A percentile compares a stretch with the other conserved stretches of the same genome.
These are phyloP conservation scores for Microcebus murinus DNA, from an alignment of 2,113 vertebrate genomes.

Conservation along the genomic window DNA sequence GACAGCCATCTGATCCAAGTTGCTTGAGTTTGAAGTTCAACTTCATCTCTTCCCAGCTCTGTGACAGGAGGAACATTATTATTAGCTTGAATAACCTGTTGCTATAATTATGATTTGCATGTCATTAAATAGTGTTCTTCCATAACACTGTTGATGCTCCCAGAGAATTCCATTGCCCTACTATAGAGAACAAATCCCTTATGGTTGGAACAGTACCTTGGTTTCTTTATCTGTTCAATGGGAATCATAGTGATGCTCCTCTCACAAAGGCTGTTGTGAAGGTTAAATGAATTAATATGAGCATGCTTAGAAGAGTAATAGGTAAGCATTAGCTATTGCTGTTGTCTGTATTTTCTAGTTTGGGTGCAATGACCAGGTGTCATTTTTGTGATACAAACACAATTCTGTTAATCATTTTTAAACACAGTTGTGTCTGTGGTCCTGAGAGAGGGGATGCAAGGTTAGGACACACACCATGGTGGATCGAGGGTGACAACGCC, in stretches of 20 bases:
- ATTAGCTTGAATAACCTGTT: not conserved
- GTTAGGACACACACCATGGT: rapidly evolving
- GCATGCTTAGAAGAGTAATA: too few species aligned
- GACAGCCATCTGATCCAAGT: not conserved
- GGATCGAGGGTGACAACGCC: rapidly evolving
- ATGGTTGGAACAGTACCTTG: not conserved
- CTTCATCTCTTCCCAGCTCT: not conserved
- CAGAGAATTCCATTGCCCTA: not conserved
- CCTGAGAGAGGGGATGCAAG: not conserved
- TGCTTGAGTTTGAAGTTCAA: not conserved
- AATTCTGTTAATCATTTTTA: not conserved
- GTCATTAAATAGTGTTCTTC: not conserved
- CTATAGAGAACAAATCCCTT: not conserved
- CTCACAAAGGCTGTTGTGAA: not conserved
- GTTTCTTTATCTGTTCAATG: not conserved
- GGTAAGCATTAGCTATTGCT: rapidly evolving
- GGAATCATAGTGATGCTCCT: not conserved
- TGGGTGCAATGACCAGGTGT: not conserved
- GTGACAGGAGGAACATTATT: not conserved
- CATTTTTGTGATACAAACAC: not conserved
- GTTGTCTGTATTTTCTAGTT: not conserved
- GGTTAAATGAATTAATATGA: not conserved
- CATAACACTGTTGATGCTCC: not conserved
- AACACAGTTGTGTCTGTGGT: not conserved
- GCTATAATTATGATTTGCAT: not conserved